These are phyloP conservation scores for Balearica regulorum DNA, from an alignment of 2,797 vertebrate species.

Conservation along the genomic window DNA sequence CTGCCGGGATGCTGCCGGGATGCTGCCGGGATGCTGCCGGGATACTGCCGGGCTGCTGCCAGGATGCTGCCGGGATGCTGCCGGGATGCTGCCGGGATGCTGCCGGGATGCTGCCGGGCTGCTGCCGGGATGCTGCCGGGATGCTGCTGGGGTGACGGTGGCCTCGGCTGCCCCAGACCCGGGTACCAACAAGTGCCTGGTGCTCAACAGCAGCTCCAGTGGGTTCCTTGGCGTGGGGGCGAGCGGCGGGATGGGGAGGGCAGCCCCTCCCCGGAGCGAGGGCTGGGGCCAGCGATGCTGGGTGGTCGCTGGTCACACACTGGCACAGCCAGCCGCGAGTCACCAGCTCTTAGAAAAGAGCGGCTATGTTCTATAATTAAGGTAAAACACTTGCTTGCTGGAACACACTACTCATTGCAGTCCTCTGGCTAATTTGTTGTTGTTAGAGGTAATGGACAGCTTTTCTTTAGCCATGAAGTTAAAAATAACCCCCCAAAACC, in stretches of 20 bases:
- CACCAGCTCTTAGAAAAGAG: rapidly evolving
- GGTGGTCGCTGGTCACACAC: rapidly evolving
- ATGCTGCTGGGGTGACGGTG: no score
- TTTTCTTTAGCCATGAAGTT: not conserved
- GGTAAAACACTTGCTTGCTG: not conserved
- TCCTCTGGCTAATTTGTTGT: not conserved
- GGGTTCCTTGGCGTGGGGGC: not conserved
- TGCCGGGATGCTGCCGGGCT: no score
- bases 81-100: no score
- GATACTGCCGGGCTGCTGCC: no score
- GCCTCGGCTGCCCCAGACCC: not conserved
- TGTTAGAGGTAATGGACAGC: not conserved
- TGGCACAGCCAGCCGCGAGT: rapidly evolving
- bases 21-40: no score
- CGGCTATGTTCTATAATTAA: rapidly evolving
- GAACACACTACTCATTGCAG: rapidly evolving
- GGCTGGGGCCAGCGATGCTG: not conserved
- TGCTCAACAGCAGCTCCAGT: not conserved
- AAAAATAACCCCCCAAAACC: no score
- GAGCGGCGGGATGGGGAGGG: not conserved
- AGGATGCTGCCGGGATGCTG: no score
- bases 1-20: no score
- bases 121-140: no score
- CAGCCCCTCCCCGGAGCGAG: not conserved
- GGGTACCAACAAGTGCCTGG: not conserved